These are phyloP conservation scores for Cheilosia soror DNA, from an alignment of 2,888 invertebrate species.

Conservation along the genomic window DNA sequence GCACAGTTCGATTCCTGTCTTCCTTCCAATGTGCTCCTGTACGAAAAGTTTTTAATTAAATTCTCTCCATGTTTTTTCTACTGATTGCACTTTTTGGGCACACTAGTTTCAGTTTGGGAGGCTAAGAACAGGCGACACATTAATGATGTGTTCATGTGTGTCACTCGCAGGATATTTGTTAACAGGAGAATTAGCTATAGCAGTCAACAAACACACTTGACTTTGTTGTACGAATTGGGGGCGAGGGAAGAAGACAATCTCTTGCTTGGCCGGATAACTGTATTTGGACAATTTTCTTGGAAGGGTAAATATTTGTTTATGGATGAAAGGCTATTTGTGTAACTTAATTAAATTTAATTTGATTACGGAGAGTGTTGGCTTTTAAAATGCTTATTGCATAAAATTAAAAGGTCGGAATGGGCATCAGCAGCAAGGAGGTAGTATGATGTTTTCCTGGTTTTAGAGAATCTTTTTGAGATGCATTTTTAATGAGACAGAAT, in stretches of 20 bases:
- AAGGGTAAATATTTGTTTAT: slow-evolving; percentile 67
- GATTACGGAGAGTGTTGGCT: slow-evolving; percentile 57
- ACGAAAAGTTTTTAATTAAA: slow-evolving; percentile 74
- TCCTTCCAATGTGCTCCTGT: slow-evolving; percentile 18
- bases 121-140: slow-evolving; percentile 40
- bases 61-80: slow-evolving; percentile 70
- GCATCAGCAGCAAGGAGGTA: not conserved
- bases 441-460: not conserved
- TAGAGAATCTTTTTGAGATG: not conserved
- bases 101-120: not conserved
- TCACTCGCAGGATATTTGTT: slow-evolving; percentile 57
- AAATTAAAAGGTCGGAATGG: slow-evolving; percentile 13
- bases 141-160: slow-evolving; percentile 70
- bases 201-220: slow-evolving; percentile 64
- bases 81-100: slow-evolving; percentile 64
- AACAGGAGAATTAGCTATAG: slow-evolving; percentile 49
- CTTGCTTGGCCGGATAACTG: slow-evolving; percentile 38
- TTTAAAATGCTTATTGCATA: slow-evolving; percentile 46
- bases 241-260: not conserved
- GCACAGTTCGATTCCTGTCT: slow-evolving; percentile 12
- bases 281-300: slow-evolving; percentile 41
- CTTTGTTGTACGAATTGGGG: slow-evolving; percentile 40
- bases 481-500: too few relatives aligned
- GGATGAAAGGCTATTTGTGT: slow-evolving; percentile 52
- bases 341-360: slow-evolving; percentile 65